Evolutionary conservation across 1,140 invertebrate genomes (phyloP).

Genomic region (honey bee (Apis mellifera)): DNA sequence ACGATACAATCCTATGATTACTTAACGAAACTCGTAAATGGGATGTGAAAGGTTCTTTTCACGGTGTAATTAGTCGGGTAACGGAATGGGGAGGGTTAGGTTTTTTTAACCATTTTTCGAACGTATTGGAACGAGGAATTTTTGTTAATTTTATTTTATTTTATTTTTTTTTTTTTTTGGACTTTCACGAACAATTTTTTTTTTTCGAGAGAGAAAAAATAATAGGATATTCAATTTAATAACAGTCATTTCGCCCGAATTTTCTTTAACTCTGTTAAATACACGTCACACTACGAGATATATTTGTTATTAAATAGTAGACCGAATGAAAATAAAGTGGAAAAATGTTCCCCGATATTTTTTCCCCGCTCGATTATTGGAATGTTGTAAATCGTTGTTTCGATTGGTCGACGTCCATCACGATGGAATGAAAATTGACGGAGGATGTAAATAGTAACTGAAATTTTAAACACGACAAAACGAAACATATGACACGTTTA

Average conservation of each 20-base stretch:
- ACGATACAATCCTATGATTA: slow-evolving; percentile 4
- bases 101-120: not conserved
- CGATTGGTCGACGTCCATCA: not conserved
- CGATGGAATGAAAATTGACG: not conserved
- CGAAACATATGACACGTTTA: not conserved
- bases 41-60: not conserved
- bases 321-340: not conserved
- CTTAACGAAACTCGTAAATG: not conserved
- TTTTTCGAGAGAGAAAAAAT: too few relatives aligned
- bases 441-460: not conserved
- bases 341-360: not conserved
- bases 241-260: not conserved
- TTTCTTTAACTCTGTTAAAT: not conserved
- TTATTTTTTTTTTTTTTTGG: too few relatives aligned
- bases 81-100: not conserved
- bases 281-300: not conserved
- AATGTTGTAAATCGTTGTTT: not conserved
- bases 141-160: too few relatives aligned
- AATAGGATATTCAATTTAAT: too few relatives aligned
- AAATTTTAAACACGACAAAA: not conserved
- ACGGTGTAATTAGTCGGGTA: not conserved
- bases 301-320: not conserved
- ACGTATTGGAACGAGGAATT: too few relatives aligned
- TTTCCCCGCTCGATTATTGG: not conserved
- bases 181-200: too few relatives aligned